These are phyloP conservation scores for Diogma glabrata DNA, from an alignment of 2,888 invertebrate species.

Conservation along the genomic window DNA sequence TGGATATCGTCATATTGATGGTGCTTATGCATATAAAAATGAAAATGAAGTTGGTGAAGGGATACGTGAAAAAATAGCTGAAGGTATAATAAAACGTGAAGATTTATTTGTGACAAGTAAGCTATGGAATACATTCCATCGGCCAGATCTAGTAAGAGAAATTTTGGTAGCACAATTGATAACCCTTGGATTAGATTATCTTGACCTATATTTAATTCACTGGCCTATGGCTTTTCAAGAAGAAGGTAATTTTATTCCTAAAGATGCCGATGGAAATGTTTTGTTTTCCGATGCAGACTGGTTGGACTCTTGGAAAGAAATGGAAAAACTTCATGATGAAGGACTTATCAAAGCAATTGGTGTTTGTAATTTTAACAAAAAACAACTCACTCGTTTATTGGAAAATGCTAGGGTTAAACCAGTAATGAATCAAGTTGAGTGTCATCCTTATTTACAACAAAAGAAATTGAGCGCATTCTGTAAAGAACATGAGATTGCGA, in stretches of 20 bases:
- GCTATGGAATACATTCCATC: conserved; percentile 41
- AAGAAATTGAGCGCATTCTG: conserved; percentile 54
- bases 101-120: conserved; percentile 54
- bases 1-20: conserved; percentile 61
- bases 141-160: conserved; percentile 50
- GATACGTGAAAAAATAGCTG: conserved; percentile 46
- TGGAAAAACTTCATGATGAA: conserved; percentile 51
- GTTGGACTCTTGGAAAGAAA: conserved; percentile 53
- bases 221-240: conserved; percentile 61
- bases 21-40: conserved; percentile 52
- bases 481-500: conserved; percentile 45
- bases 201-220: conserved; percentile 73
- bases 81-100: conserved; percentile 52
- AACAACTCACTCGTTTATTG: conserved; percentile 52
- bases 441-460: conserved; percentile 53
- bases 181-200: conserved; percentile 54
- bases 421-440: conserved; percentile 50
- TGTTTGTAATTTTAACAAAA: conserved; percentile 62
- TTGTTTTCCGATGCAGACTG: conserved; percentile 46
- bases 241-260: conserved; percentile 44
- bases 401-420: conserved; percentile 45
- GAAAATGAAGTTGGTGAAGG: conserved; percentile 58
- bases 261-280: conserved; percentile 43
- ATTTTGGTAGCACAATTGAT: conserved; percentile 50
- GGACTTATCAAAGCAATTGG: conserved; percentile 58